Evolutionary conservation across 2,113 vertebrate species (phyloP), one percentile per base, ranked within the genome.

Genomic region (Ceyx melanurus): DNA sequence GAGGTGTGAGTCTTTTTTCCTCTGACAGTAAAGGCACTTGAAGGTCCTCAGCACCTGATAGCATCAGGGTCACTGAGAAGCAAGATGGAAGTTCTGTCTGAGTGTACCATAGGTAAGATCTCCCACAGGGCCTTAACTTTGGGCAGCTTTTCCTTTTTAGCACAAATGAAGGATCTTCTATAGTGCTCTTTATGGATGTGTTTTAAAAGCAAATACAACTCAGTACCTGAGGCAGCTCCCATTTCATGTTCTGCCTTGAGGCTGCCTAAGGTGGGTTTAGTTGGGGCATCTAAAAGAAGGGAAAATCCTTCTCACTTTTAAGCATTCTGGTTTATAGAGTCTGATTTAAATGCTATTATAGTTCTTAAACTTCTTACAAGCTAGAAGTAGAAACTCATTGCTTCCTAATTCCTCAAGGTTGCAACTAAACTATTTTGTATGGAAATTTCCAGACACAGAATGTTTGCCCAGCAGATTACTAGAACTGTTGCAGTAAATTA

Each of bases 171-270:
- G 11, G 0, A 57, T 61, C 62, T 45, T 26, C 50, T 43, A 3
- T 5, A 50, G n/a, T 57, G 53, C 48, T 80, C 35, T 82, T 88
- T 42, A 78, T 22, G 57, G 60, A 84, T 13, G 15, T 37, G 56
- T 54, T 94, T 84, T 85, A 74, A 90, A 92, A 79, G 43, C 43
- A 88, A 93, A 89, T 78, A 33, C 43, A 85, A 89, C 57, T 79
- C 46, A 46, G 46, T 40, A 90, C 60, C 67, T 46, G 35, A 92
- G 58, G 79, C 57, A 90, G 46, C 67, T 67, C 45, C 70, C 71
- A 91, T 79, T 83, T 72, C 83, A 68, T 57, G 73, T 54, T 53
- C 48, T 78, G 90, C 92, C 8, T 2, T 60, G 77, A 92, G 90
- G 90, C 23, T 93, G 88, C 82, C 88, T 86, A 21, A 31, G 86